Evolutionary conservation across 2,888 invertebrate species (phyloP).

Genomic region (Xestia xanthographa): DNA sequence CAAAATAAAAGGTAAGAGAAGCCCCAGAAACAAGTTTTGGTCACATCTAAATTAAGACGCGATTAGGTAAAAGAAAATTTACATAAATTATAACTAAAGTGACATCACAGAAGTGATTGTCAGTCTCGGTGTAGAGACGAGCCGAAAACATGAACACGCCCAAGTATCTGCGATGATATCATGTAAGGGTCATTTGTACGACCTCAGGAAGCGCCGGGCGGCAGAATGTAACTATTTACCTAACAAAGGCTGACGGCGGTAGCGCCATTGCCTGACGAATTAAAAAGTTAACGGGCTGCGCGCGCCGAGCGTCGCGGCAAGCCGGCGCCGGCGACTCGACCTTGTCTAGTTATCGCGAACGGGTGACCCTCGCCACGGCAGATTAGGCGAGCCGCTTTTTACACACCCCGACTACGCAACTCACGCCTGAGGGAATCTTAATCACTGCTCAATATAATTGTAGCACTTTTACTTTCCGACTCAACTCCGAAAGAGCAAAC

Average conservation of each 20-base stretch:
- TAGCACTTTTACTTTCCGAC: constrained; percentile 55
- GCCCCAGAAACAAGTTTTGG: constrained; percentile 59
- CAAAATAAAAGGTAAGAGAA: constrained; percentile 59
- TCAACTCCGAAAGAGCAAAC: constrained; percentile 11
- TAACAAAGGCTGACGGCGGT: constrained; percentile 81
- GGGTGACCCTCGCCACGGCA: constrained; percentile 85
- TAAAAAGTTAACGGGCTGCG: constrained; percentile 88
- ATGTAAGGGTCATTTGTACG: constrained; percentile 58
- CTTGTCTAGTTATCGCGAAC: constrained; percentile 89
- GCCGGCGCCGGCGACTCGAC: constrained; percentile 88
- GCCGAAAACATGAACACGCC: constrained; percentile 56
- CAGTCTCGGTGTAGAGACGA: constrained; percentile 51
- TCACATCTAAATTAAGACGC: constrained; percentile 67
- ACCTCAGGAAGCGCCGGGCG: constrained; percentile 68
- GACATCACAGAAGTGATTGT: constrained; percentile 65
- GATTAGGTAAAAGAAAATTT: constrained; percentile 69
- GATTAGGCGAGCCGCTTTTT: constrained; percentile 81
- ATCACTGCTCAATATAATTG: constrained; percentile 30
- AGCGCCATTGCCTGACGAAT: constrained; percentile 85
- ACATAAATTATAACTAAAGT: constrained; percentile 67
- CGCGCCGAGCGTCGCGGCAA: constrained; percentile 83
- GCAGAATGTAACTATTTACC: constrained; percentile 74
- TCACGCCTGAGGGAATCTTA: constrained; percentile 45
- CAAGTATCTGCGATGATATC: constrained; percentile 65
- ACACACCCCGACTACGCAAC: constrained; percentile 69